Percentiles rank a stretch among this genome's conserved stretches.
phyloP scores from a whole-genome alignment of 2,113 vertebrate species.

The Cathartes aura region DNA sequence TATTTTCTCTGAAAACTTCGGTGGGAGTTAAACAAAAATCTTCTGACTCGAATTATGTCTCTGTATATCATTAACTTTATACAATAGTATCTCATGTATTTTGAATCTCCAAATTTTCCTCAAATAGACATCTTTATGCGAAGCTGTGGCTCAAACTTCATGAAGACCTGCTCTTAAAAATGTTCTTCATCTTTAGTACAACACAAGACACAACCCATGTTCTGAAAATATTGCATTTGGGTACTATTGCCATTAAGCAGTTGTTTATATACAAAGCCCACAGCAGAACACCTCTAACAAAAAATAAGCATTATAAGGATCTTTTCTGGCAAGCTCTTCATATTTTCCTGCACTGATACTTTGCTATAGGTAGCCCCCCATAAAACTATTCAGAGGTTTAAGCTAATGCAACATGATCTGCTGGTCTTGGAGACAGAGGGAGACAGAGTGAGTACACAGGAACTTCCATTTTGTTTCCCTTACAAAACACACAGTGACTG shows the following conservation, averaged over 20 bases:
- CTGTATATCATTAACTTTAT: neutral
- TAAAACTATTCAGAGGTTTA: neutral
- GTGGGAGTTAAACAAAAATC: neutral
- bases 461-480: neutral
- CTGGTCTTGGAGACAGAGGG: fast-evolving
- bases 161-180: neutral
- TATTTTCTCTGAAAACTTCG: neutral
- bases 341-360: neutral
- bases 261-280: neutral
- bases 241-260: neutral
- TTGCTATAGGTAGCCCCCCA: neutral
- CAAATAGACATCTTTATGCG: neutral
- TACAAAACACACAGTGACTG: neutral
- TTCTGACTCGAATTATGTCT: neutral
- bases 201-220: neutral
- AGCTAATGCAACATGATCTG: neutral
- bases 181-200: neutral
- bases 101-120: neutral
- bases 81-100: neutral
- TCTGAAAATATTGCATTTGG: neutral
- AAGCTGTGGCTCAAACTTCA: neutral
- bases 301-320: neutral
- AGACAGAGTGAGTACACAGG: neutral
- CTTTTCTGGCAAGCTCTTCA: neutral
- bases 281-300: neutral